Conservation (phyloP, 2,797 vertebrate genomes). For the Mus minutoides region DNA sequence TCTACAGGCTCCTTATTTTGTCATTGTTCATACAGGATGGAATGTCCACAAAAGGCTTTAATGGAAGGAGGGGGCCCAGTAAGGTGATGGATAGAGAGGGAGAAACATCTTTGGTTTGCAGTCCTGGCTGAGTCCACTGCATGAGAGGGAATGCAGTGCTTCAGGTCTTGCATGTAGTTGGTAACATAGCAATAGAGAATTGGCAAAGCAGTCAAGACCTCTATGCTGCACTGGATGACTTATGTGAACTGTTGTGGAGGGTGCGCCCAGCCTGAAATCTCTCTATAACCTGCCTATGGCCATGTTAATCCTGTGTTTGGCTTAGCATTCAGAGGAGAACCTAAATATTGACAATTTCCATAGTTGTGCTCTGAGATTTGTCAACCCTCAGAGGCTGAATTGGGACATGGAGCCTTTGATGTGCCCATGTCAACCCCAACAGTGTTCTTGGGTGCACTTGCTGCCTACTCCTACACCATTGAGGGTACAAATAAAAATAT, state of each 20-base stretch:
- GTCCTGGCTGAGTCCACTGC: background rate
- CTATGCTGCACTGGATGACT: background rate
- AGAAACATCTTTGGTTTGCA: background rate
- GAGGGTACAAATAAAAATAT: background rate
- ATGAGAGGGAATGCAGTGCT: fast-evolving
- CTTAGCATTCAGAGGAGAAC: background rate
- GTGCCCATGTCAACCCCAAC: fast-evolving
- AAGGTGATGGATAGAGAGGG: background rate
- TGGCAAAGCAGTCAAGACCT: background rate
- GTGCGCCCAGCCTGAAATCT: too few relatives aligned
- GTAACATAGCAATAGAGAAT: background rate
- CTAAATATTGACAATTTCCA: background rate
- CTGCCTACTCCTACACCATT: background rate
- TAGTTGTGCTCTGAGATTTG: background rate
- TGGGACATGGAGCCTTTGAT: background rate
- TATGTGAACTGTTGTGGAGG: background rate
- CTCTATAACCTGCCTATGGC: background rate
- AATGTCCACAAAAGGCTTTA: background rate
- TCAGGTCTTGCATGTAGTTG: too few relatives aligned
- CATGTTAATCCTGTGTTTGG: too few relatives aligned
- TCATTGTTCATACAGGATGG: background rate
- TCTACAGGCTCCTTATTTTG: background rate
- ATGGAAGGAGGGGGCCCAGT: background rate
- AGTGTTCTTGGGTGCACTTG: background rate
- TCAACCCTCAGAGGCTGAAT: background rate